Evolutionary conservation across 1,140 invertebrate species (phyloP).

Genomic region (Rhopalosiphum padi): DNA sequence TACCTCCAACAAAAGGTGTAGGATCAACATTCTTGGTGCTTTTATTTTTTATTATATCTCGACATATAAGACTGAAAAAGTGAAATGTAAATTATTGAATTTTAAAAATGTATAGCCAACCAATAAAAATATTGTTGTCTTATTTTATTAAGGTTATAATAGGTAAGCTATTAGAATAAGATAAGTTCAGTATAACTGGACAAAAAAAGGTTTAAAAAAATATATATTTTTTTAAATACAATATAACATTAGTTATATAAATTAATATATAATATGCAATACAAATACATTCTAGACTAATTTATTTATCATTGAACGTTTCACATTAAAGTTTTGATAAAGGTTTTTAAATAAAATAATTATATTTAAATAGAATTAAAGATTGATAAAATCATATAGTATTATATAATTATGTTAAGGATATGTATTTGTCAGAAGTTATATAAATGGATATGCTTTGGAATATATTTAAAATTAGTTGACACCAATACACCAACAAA

Average conservation of each 20-base stretch:
- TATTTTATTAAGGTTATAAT: not conserved
- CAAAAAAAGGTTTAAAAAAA: not conserved
- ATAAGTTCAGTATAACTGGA: not conserved
- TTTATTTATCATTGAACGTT: not conserved
- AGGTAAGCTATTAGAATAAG: not conserved
- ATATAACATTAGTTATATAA: not conserved
- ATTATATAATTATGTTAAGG: too few species aligned
- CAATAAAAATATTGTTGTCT: not conserved
- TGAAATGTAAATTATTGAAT: conserved; percentile 58
- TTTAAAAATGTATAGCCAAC: not conserved
- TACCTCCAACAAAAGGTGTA: conserved; percentile 76
- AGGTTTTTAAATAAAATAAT: too few species aligned
- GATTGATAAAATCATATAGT: too few species aligned
- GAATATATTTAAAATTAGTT: too few species aligned
- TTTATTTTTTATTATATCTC: conserved; percentile 73
- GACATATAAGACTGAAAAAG: conserved; percentile 69
- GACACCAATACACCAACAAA: too few species aligned
- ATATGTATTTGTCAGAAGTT: too few species aligned
- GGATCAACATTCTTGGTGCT: conserved; percentile 70
- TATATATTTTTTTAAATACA: not conserved
- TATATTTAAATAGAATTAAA: not conserved
- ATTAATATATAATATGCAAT: not conserved
- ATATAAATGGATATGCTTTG: too few species aligned
- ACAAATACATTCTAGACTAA: not conserved
- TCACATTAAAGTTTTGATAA: too few species aligned